Conservation (phyloP, 1,140 invertebrate genomes). For the Tetramorium parvispinum region DNA sequence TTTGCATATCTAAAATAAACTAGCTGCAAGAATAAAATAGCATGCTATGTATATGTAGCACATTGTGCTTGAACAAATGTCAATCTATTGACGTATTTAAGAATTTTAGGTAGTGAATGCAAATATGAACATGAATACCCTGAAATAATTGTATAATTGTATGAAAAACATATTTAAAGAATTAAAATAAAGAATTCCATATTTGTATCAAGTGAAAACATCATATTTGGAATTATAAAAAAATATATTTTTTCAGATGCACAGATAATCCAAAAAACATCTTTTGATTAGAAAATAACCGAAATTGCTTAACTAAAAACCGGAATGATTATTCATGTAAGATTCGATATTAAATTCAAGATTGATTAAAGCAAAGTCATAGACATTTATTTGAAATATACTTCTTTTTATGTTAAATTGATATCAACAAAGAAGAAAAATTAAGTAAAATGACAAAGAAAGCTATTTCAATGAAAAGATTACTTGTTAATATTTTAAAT, state of each 20-base stretch:
- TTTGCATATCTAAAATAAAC: background rate
- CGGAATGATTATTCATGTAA: background rate
- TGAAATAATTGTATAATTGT: background rate
- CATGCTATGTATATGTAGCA: background rate
- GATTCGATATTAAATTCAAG: background rate
- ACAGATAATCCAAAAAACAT: background rate
- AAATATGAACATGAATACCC: background rate
- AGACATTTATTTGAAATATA: background rate
- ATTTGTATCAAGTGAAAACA: background rate
- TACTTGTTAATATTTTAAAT: background rate
- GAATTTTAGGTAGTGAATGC: background rate
- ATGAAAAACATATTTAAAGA: background rate
- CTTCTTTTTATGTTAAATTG: background rate
- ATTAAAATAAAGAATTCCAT: background rate
- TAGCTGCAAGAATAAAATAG: background rate
- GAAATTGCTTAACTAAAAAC: background rate
- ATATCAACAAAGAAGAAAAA: background rate
- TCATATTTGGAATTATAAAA: background rate
- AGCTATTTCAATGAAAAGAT: background rate
- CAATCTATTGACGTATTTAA: background rate
- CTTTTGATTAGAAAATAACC: background rate
- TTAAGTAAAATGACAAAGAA: background rate
- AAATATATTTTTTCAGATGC: background rate
- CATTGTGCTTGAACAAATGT: background rate
- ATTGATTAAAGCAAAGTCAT: background rate